Base-by-base conservation (phyloP, 1,140 invertebrate genomes). In the Cotesia chilonis region DNA sequence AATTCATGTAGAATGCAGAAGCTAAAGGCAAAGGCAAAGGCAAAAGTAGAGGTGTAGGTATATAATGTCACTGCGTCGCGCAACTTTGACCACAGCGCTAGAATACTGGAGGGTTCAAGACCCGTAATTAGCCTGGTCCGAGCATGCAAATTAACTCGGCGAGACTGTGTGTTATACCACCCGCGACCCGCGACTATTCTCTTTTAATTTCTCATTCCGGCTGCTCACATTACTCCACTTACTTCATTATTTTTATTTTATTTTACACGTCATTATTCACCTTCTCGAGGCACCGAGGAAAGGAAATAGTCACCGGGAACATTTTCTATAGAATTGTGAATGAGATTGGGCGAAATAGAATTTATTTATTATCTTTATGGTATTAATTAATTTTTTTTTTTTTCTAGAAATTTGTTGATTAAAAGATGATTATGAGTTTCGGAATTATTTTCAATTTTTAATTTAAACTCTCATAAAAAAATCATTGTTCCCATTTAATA, bases 91-190 rank as follows among this genome's bases (percentile, higher is more conserved):
- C 68, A 69, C 55, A 41, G 68, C 55, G 68, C 55, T 69, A 73
- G 71, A 71, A 73, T 73, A 73, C 68, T 70, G 65, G 74, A 71
- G 75, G 71, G 75, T 76, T 75, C 74, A 75, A 75, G 74, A 74
- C 72, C 74, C 72, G 74, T 75, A 75, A 75, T 77, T 77, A 77
- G 71, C 76, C 74, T 75, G 70, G 71, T 69, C 65, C 76, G 72
- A 73, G 76, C 68, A 78, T 74, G 74, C 71, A 76, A 78, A 77
- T 77, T 77, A 75, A 77, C 74, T 75, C 74, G 71, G 73, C 54
- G 73, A 74, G 68, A 65, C 38, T 67, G 5, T 67, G 38, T 67
- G 65, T 52, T 54, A 38, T 52, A 66, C 72, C 74, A 61, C 67
- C 70, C 75, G 75, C 72, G 75, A 76, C 75, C 74, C 74, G 74